Conservation (phyloP, 2,797 vertebrate genomes). For the Fringilla coelebs region DNA sequence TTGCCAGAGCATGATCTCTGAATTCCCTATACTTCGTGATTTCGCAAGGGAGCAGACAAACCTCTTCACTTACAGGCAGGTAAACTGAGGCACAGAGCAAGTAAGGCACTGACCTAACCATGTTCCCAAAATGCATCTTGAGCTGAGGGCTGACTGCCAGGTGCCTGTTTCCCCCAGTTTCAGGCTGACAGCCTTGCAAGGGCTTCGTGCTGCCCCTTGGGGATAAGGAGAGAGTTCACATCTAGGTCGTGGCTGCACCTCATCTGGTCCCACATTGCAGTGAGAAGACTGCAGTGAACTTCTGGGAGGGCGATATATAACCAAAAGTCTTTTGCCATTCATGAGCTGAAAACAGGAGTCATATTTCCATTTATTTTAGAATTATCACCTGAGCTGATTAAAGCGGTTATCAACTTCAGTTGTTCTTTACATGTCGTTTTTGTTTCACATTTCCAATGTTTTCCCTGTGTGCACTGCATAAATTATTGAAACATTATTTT, state of each 20-base stretch:
- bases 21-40: neutral
- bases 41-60: neutral
- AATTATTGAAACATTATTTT: conserved; percentile 77
- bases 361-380: conserved; percentile 69
- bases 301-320: neutral
- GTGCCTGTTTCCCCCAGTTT: neutral
- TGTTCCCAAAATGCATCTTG: neutral
- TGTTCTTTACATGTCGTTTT: conserved; percentile 45
- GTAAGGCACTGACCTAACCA: neutral
- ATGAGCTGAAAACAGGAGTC: conserved; percentile 13
- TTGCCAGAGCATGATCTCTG: neutral
- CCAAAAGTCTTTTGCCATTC: neutral
- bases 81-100: conserved; percentile 8
- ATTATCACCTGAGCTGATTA: conserved; percentile 69
- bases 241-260: neutral
- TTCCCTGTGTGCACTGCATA: conserved; percentile 48
- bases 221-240: neutral
- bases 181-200: neutral
- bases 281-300: neutral
- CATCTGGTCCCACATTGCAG: neutral
- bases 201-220: neutral
- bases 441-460: conserved; percentile 53
- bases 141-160: neutral
- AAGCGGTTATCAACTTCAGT: conserved; percentile 55
- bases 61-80: neutral